Evolutionary conservation across 92 coral and sea anemone species (phyloP).

Genomic region (Scolanthus callimorphus): DNA sequence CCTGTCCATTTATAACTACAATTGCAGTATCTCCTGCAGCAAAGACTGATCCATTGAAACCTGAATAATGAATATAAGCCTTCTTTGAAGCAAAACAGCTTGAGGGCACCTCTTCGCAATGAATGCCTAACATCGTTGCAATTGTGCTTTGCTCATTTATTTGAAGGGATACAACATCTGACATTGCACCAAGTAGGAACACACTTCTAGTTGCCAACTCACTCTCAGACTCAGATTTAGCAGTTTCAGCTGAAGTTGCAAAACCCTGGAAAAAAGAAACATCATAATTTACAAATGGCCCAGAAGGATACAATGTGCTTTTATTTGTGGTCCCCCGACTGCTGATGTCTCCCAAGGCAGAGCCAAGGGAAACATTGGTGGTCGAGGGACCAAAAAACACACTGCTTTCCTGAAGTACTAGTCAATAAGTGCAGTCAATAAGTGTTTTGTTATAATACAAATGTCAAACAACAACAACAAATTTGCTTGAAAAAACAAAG

Average conservation of each 20-base stretch:
- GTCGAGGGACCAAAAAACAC: no score
- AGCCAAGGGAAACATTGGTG: no score
- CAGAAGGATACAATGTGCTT: no score
- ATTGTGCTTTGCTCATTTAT: constrained; percentile 20
- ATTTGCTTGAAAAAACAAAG: no score
- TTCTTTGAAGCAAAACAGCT: constrained; percentile 42
- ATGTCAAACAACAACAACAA: no score
- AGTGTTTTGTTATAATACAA: no score
- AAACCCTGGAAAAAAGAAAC: constrained; percentile 33
- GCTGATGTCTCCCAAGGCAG: no score
- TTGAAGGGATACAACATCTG: constrained; percentile 24
- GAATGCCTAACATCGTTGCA: constrained; percentile 28
- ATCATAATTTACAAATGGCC: no score
- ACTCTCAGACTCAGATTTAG: constrained; percentile 32
- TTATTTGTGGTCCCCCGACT: no score
- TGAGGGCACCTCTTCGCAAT: constrained; percentile 27
- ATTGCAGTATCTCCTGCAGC: constrained; percentile 48
- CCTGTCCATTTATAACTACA: constrained; percentile 28
- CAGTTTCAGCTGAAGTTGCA: constrained; percentile 44
- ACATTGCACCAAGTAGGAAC: constrained; percentile 45
- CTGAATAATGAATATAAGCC: constrained; percentile 37
- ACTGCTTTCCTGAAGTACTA: no score
- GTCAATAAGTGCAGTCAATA: no score
- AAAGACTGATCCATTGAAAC: constrained; percentile 45
- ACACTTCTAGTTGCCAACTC: constrained; percentile 32